Percentiles rank a stretch among this genome's conserved stretches.
These are phyloP conservation scores for Cathartes aura DNA, from an alignment of 2,113 vertebrate genomes.

Conservation along the genomic window DNA sequence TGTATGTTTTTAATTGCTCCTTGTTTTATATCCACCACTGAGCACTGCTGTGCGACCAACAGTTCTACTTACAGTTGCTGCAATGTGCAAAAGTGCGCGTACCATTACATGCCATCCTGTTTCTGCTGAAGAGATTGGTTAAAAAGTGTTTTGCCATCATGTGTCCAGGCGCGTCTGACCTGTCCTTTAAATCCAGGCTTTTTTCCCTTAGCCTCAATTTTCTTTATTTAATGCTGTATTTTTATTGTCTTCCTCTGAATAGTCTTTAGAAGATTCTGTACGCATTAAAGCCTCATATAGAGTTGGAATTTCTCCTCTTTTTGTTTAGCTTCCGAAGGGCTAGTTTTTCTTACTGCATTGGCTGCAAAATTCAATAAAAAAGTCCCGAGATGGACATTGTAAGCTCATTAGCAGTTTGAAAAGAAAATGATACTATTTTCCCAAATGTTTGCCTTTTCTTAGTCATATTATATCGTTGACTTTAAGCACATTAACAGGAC, in stretches of 20 bases:
- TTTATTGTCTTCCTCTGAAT: background rate
- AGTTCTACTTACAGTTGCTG: background rate
- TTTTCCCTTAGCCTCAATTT: background rate
- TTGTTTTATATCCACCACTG: background rate
- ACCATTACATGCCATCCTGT: too few species aligned
- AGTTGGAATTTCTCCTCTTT: background rate
- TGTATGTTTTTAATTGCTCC: background rate
- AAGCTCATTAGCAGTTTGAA: background rate
- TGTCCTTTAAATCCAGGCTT: background rate
- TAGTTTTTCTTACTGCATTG: background rate
- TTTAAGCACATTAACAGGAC: background rate
- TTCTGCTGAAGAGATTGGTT: background rate
- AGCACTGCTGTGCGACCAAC: background rate
- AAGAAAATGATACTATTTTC: background rate
- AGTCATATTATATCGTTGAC: background rate
- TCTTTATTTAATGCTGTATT: background rate
- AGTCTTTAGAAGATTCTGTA: background rate
- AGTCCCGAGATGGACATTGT: background rate
- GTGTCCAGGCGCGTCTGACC: background rate
- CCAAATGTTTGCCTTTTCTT: background rate
- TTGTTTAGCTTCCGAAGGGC: background rate
- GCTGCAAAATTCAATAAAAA: background rate
- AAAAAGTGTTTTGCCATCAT: background rate
- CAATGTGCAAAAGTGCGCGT: rapidly evolving
- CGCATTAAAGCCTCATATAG: background rate